phyloP scores from a whole-genome alignment of 2,888 invertebrate species.

The Meiosimyza decipiens region DNA sequence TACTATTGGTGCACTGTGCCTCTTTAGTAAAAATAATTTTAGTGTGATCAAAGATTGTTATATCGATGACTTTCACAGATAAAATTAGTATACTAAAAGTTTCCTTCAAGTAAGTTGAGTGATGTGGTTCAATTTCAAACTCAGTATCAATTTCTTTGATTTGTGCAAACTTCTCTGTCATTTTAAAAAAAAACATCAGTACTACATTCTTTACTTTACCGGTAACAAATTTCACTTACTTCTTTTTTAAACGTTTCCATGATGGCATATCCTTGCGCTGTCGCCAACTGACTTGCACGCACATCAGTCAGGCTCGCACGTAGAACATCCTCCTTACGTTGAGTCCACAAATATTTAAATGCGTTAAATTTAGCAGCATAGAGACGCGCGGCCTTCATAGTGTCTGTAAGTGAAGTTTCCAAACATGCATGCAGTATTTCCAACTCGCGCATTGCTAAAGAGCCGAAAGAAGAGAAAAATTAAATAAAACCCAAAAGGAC shows the following conservation, averaged over 20 bases:
- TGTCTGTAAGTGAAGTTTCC: slow-evolving; percentile 50
- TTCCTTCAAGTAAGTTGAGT: neutral
- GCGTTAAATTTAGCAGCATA: slow-evolving; percentile 59
- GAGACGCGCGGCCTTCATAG: slow-evolving; percentile 53
- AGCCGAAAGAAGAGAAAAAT: slow-evolving; percentile 2
- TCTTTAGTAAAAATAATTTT: too few relatives aligned
- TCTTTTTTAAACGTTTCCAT: slow-evolving; percentile 63
- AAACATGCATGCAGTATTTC: slow-evolving; percentile 52
- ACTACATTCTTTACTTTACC: neutral
- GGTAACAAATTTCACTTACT: slow-evolving; percentile 49
- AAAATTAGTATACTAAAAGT: neutral
- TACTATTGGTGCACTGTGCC: too few relatives aligned
- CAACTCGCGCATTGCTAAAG: slow-evolving; percentile 48
- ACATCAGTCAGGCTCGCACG: slow-evolving; percentile 51
- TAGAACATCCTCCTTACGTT: slow-evolving; percentile 53
- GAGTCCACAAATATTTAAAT: slow-evolving; percentile 60
- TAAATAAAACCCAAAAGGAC: slow-evolving; percentile 6
- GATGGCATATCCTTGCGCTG: slow-evolving; percentile 53
- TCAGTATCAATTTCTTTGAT: neutral
- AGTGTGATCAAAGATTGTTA: too few relatives aligned
- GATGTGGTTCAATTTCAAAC: neutral
- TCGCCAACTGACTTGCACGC: slow-evolving; percentile 35
- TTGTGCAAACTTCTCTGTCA: neutral
- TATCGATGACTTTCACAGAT: too few relatives aligned
- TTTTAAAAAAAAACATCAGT: neutral